Evolutionary conservation across 2,113 vertebrate genomes (phyloP).

Genomic region (Odontesthes bonariensis): DNA sequence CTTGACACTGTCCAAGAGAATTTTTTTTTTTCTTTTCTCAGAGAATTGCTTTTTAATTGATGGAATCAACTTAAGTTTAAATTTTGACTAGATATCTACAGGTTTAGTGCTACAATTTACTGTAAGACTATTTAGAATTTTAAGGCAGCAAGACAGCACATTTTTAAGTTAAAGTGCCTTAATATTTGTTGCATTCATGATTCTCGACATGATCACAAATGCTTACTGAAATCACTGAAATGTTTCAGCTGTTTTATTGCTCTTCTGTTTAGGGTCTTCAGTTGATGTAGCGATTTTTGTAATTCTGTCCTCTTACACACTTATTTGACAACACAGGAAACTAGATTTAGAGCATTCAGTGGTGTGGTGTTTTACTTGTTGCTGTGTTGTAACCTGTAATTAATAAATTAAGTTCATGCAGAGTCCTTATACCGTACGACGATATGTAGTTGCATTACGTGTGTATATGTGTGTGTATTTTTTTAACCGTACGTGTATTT

Average conservation of each 20-base stretch:
- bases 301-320: slow-evolving; percentile 56
- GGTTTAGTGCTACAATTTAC: slow-evolving; percentile 19
- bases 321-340: slow-evolving; percentile 40
- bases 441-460: slow-evolving; percentile 68
- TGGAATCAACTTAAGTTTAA: background rate
- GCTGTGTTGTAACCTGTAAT: slow-evolving; percentile 69
- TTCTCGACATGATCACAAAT: slow-evolving; percentile 49
- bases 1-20: too few relatives aligned
- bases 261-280: slow-evolving; percentile 53
- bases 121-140: slow-evolving; percentile 64
- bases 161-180: slow-evolving; percentile 81
- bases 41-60: background rate
- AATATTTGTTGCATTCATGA: slow-evolving; percentile 78
- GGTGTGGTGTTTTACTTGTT: slow-evolving; percentile 65
- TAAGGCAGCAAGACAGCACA: slow-evolving; percentile 66
- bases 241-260: slow-evolving; percentile 61
- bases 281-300: slow-evolving; percentile 52
- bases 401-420: slow-evolving; percentile 54
- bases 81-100: background rate
- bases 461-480: slow-evolving; percentile 63
- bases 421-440: slow-evolving; percentile 58
- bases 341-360: slow-evolving; percentile 51
- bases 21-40: background rate
- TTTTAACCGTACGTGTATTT: slow-evolving; percentile 64
- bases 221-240: slow-evolving; percentile 56